Base-by-base conservation (phyloP, 2,113 vertebrate species). In the Indicator indicator region DNA sequence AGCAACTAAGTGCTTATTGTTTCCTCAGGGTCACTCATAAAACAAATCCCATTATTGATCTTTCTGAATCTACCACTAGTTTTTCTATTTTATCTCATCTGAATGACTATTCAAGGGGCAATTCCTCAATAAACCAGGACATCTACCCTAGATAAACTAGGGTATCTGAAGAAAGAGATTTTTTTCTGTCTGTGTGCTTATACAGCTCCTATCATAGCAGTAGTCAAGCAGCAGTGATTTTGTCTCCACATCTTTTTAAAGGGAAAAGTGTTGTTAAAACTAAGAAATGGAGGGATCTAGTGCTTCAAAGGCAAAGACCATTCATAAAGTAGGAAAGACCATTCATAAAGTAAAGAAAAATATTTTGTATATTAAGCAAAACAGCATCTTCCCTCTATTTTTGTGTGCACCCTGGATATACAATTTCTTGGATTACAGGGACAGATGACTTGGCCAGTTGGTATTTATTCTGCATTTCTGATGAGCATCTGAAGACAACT, bases 1-100 rank as follows among this genome's bases (percentile, higher is more conserved):
- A 91, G 95, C 90, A 95, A 89, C 94, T 95, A 94, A 94, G 86
- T 86, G 88, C 93, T 92, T 97, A 95, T 94, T 96, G 93, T 95
- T 96, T 95, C 90, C 96, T 93, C 93, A 95, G 94, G 93, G 95
- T 95, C 93, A 88, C 86, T 90, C 93, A 95, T 95, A 94, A 97
- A 96, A 90, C 80, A 94, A 95, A 96, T 88, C 90, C 76, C 50
- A 62, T 94, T 96, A 96, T 96, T 84, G 94, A 96, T 96, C 88
- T 81, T 91, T 84, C 75, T 83, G 91, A 91, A 91, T 68, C 85
- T 79, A 94, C 48, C 75, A 94, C 87, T 64, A 77, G 75, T 83
- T 96, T 80, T 93, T 32, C 54, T 73, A 58, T 94, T 93, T 95
- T 93, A 94, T 95, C 86, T 95, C 88, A 88, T 72, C 48, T 50